Percentiles rank a stretch among this genome's conserved stretches.
Evolutionary conservation across 2,888 invertebrate genomes (phyloP).

Genomic region (Tanaodytes sp.): DNA sequence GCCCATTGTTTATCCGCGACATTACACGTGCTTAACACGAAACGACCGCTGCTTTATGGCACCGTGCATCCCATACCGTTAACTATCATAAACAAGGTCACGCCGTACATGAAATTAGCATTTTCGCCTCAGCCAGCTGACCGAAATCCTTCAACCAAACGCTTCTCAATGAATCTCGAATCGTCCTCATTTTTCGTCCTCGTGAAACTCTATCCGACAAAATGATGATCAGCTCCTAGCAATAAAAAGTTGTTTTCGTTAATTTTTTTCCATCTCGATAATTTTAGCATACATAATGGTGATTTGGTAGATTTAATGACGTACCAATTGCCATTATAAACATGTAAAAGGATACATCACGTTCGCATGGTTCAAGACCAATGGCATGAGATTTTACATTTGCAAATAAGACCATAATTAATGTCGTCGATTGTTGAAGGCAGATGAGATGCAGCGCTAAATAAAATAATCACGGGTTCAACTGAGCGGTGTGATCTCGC

Average conservation of each 20-base stretch:
- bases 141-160: slow-evolving; percentile 31
- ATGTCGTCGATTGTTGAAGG: slow-evolving; percentile 43
- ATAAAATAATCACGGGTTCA: slow-evolving; percentile 49
- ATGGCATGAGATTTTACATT: slow-evolving; percentile 43
- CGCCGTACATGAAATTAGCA: slow-evolving; percentile 35
- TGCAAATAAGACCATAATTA: slow-evolving; percentile 47
- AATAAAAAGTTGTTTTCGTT: too few relatives aligned
- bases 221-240: slow-evolving; percentile 26
- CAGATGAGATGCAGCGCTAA: slow-evolving; percentile 32
- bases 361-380: slow-evolving; percentile 37
- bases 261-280: slow-evolving; percentile 1
- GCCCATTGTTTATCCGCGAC: slow-evolving; percentile 29
- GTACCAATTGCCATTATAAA: slow-evolving; percentile 30
- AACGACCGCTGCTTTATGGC: slow-evolving; percentile 26
- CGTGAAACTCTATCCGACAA: slow-evolving; percentile 25
- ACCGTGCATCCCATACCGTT: slow-evolving; percentile 32
- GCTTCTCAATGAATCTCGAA: slow-evolving; percentile 25
- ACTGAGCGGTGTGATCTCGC: slow-evolving; percentile 46
- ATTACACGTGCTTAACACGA: slow-evolving; percentile 19
- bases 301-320: slow-evolving; percentile 36
- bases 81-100: slow-evolving; percentile 46
- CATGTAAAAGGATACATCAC: slow-evolving; percentile 38
- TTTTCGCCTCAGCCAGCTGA: slow-evolving; percentile 24
- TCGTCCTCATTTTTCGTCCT: slow-evolving; percentile 27
- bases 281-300: slow-evolving; percentile 39